Percentiles rank a stretch among this genome's conserved stretches.
Conservation (phyloP, 2,113 vertebrate species). For the Haemorhous mexicanus region DNA sequence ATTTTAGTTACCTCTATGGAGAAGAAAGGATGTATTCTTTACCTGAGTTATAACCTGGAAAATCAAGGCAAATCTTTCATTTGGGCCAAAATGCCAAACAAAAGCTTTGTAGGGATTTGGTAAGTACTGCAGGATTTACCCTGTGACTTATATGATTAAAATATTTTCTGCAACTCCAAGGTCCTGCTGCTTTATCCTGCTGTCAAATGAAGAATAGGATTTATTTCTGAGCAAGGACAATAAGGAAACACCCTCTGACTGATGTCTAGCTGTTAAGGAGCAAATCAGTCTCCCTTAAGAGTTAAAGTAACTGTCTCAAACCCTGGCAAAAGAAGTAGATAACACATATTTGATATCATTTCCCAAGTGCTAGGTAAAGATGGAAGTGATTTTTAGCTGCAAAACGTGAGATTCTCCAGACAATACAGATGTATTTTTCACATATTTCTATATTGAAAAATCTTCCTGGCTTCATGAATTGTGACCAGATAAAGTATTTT, state of each 20-base stretch:
- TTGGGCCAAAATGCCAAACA: background rate
- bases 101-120: background rate
- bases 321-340: background rate
- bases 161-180: background rate
- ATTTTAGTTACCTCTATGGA: background rate
- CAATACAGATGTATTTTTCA: background rate
- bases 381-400: constrained; percentile 27
- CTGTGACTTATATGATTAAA: background rate
- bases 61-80: background rate
- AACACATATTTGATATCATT: background rate
- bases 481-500: background rate
- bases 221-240: constrained; percentile 30
- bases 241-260: background rate
- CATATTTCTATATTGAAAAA: background rate
- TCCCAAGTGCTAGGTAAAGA: background rate
- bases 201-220: background rate
- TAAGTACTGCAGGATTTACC: background rate
- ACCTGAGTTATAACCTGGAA: background rate
- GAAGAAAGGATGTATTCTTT: background rate
- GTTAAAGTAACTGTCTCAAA: background rate
- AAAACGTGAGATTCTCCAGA: background rate
- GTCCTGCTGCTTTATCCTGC: constrained; percentile 6
- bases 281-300: background rate
- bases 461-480: background rate
- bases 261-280: background rate